Conservation (phyloP, 2,113 vertebrate genomes). For the Rutilus rutilus region DNA sequence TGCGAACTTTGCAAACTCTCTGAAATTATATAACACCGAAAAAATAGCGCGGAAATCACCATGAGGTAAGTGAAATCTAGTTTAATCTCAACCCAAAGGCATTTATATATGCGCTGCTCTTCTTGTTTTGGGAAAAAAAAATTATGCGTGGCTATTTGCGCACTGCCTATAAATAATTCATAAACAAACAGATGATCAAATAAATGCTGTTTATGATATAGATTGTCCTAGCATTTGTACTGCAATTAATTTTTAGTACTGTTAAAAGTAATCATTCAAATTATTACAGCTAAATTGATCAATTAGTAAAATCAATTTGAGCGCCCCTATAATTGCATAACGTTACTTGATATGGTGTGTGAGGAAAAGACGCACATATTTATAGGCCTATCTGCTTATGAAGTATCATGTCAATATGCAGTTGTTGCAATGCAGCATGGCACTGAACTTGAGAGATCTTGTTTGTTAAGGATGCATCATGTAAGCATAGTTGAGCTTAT, state of each 20-base stretch:
- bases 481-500: neutral
- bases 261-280: neutral
- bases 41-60: conserved; percentile 36
- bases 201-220: neutral
- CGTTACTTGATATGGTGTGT: neutral
- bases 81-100: neutral
- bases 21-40: conserved; percentile 7
- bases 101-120: neutral
- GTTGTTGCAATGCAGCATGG: conserved; percentile 33
- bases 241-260: neutral
- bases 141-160: neutral
- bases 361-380: neutral
- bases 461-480: conserved; percentile 1
- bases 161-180: conserved; percentile 37
- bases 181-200: neutral
- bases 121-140: neutral
- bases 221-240: neutral
- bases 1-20: conserved; percentile 63
- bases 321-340: neutral
- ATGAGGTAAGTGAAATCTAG: conserved; percentile 73
- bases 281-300: neutral
- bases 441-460: neutral
- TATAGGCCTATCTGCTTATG: neutral
- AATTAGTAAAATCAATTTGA: neutral
- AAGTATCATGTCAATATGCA: neutral